Conservation (phyloP, 2,888 invertebrate species). For the Phaonia tiefii region DNA sequence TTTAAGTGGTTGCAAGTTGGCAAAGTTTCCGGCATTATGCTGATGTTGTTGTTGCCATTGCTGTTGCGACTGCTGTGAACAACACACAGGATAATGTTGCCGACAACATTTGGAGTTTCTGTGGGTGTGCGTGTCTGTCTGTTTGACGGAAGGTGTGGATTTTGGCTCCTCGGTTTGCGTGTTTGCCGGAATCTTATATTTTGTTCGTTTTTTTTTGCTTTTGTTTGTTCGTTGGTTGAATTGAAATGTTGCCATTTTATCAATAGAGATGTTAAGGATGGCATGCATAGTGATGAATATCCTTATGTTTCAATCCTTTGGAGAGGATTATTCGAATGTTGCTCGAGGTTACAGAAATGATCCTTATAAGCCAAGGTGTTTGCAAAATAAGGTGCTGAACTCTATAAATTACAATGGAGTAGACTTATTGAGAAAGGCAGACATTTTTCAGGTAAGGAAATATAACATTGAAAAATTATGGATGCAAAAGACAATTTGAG, state of each 20-base stretch:
- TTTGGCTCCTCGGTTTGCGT: constrained; percentile 28
- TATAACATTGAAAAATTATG: too few species aligned
- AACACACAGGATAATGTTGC: background rate
- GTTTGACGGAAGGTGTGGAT: constrained; percentile 47
- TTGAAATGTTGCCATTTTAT: constrained; percentile 33
- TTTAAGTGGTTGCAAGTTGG: constrained; percentile 66
- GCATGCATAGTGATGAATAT: constrained; percentile 6
- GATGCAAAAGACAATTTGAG: too few species aligned
- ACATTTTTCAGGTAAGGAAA: too few species aligned
- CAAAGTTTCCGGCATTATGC: constrained; percentile 19
- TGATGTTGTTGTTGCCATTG: constrained; percentile 8
- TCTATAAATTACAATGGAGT: background rate
- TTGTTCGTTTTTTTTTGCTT: constrained; percentile 25
- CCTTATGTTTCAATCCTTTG: background rate
- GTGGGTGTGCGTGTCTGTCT: constrained; percentile 40
- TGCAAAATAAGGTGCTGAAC: too few species aligned
- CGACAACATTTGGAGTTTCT: constrained; percentile 8
- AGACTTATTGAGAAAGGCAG: too few species aligned
- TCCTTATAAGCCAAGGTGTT: too few species aligned
- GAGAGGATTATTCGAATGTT: constrained; percentile 28
- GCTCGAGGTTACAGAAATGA: too few species aligned
- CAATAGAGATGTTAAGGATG: constrained; percentile 40
- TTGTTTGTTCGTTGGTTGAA: constrained; percentile 30
- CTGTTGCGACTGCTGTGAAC: background rate
- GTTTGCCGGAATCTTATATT: background rate